A percentile compares a stretch with the other conserved stretches of the same genome.
These are phyloP conservation scores for Bellardia bayeri DNA, from an alignment of 2,888 invertebrate genomes.

Conservation along the genomic window DNA sequence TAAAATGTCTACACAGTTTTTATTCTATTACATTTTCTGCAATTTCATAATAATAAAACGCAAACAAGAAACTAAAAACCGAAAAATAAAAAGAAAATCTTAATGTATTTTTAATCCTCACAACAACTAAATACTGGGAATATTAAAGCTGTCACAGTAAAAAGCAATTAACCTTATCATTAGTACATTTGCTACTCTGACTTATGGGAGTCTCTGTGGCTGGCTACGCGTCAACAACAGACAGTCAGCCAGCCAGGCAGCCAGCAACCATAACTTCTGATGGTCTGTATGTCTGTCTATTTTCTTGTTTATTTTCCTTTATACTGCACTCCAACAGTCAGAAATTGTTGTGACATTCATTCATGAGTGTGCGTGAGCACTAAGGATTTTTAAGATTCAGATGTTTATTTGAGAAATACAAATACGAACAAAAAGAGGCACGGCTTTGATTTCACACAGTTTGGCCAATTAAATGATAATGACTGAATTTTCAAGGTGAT, in stretches of 20 bases:
- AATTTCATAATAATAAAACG: conserved; percentile 1
- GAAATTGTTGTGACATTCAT: conserved; percentile 10
- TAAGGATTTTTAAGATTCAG: conserved; percentile 32
- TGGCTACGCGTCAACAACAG: conserved; percentile 2
- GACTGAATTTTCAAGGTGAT: conserved; percentile 34
- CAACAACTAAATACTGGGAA: conserved; percentile 36
- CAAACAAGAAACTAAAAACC: background rate
- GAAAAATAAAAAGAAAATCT: conserved; percentile 22
- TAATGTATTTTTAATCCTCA: conserved; percentile 68
- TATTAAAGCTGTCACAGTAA: conserved; percentile 61
- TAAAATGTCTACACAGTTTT: background rate
- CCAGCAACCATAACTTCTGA: conserved; percentile 34
- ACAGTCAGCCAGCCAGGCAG: conserved; percentile 38
- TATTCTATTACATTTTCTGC: conserved; percentile 8
- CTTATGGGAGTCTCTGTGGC: conserved; percentile 54
- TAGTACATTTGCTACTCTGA: conserved; percentile 48
- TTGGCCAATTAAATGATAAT: conserved; percentile 62
- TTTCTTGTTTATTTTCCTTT: background rate
- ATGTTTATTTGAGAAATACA: conserved; percentile 7
- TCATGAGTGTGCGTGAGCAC: conserved; percentile 32
- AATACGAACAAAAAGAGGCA: background rate
- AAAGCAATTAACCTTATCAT: conserved; percentile 64
- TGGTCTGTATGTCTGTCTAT: conserved; percentile 6
- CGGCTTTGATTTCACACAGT: conserved; percentile 20
- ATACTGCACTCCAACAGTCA: background rate